Evolutionary conservation across 23 tunicate genomes (phyloP).

Genomic region (Trididemnum clinides): DNA sequence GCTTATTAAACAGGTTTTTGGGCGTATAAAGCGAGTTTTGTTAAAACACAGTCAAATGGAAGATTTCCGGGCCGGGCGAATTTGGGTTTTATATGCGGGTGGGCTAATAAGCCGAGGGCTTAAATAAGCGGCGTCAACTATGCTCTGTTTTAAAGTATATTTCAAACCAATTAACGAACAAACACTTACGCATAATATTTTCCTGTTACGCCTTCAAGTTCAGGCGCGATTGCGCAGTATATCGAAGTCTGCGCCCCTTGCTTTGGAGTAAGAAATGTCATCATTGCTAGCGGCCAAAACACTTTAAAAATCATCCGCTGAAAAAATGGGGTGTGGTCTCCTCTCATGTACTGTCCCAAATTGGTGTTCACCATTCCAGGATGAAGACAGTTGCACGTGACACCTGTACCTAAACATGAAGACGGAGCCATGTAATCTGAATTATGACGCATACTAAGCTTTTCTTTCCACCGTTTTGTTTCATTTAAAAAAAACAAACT

Average conservation of each 20-base stretch:
- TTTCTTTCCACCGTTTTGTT: too few species aligned
- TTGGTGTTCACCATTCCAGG: slow-evolving; percentile 87
- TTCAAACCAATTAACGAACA: too few species aligned
- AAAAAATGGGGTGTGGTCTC: slow-evolving; percentile 38
- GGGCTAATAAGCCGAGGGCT: too few species aligned
- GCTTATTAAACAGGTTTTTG: too few species aligned
- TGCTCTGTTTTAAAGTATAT: too few species aligned
- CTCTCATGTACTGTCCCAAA: slow-evolving; percentile 70
- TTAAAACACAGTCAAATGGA: too few species aligned
- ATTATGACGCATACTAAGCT: too few species aligned
- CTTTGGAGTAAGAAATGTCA: slow-evolving; percentile 57
- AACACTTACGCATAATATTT: slow-evolving; percentile 47
- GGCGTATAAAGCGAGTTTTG: too few species aligned
- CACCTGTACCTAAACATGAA: slow-evolving; percentile 64
- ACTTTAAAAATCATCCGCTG: slow-evolving; percentile 4
- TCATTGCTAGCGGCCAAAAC: slow-evolving; percentile 33
- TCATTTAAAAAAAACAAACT: too few species aligned
- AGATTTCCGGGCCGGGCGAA: too few species aligned
- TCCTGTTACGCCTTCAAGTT: slow-evolving; percentile 60
- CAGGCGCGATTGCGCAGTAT: slow-evolving; percentile 78
- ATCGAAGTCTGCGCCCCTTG: slow-evolving; percentile 87
- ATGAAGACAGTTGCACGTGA: slow-evolving; percentile 78
- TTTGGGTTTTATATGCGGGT: too few species aligned
- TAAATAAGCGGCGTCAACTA: too few species aligned
- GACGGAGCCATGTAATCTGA: not conserved